Evolutionary conservation across 1,140 invertebrate species (phyloP).

Genomic region (Cyrtorhinus lividipennis): DNA sequence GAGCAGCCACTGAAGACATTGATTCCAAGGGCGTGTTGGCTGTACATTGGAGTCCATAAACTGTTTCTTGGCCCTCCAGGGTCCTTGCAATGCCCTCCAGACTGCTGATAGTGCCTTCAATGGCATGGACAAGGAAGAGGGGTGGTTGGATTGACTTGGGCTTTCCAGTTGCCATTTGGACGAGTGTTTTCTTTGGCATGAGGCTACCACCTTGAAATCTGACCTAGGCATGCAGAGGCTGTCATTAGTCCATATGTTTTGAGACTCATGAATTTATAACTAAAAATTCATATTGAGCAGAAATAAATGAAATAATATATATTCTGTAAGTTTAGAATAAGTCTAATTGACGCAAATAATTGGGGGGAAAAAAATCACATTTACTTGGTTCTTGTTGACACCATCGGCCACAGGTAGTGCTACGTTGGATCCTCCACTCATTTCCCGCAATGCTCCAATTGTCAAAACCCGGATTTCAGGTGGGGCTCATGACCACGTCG

Average conservation of each 20-base stretch:
- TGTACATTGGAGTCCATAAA: constrained; percentile 83
- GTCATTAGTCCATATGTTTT: neutral
- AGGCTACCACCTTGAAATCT: constrained; percentile 34
- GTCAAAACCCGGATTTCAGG: constrained; percentile 76
- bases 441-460: constrained; percentile 51
- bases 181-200: constrained; percentile 46
- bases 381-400: neutral
- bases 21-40: constrained; percentile 52
- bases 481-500: constrained; percentile 72
- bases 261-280: constrained; percentile 30
- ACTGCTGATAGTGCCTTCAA: constrained; percentile 69
- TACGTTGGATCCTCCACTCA: constrained; percentile 29
- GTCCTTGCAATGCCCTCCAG: constrained; percentile 51
- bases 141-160: constrained; percentile 31
- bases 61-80: constrained; percentile 46
- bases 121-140: constrained; percentile 73
- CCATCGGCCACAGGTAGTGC: neutral
- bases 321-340: neutral
- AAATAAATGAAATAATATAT: constrained; percentile 34
- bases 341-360: neutral
- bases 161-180: constrained; percentile 41
- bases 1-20: constrained; percentile 57
- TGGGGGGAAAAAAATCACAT: neutral
- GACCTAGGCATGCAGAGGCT: constrained; percentile 12
- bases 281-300: too few species aligned